Evolutionary conservation across 2,888 invertebrate genomes (phyloP).

Genomic region (Cerastis rubricosa): DNA sequence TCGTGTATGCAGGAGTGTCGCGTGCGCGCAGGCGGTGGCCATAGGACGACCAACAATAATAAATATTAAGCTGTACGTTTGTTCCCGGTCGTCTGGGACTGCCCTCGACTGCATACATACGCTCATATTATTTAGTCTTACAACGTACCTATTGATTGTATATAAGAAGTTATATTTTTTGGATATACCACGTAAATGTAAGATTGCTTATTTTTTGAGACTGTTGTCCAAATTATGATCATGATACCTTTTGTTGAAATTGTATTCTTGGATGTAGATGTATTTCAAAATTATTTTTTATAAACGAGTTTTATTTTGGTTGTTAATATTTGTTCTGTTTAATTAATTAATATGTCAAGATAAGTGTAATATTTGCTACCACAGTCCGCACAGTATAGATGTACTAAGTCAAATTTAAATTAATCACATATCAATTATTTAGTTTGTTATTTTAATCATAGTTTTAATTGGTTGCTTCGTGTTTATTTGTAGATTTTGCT

Average conservation of each 20-base stretch:
- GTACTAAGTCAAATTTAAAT: conserved; percentile 86
- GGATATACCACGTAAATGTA: conserved; percentile 81
- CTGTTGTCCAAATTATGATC: conserved; percentile 87
- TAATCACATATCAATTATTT: conserved; percentile 88
- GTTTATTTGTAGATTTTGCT: conserved; percentile 87
- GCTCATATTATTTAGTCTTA: conserved; percentile 41
- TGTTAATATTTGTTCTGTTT: conserved; percentile 78
- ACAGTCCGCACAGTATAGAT: conserved; percentile 80
- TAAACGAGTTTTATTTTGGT: conserved; percentile 83
- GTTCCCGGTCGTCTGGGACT: conserved; percentile 13
- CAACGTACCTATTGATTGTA: conserved; percentile 73
- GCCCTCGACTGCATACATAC: conserved; percentile 8
- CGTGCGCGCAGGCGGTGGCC: conserved; percentile 16
- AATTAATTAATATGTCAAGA: conserved; percentile 70
- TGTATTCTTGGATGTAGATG: conserved; percentile 77
- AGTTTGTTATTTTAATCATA: conserved; percentile 87
- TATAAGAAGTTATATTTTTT: conserved; percentile 87
- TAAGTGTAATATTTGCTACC: conserved; percentile 68
- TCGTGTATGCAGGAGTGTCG: background rate
- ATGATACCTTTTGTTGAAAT: conserved; percentile 82
- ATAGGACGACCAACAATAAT: conserved; percentile 26
- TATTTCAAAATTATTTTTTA: conserved; percentile 87
- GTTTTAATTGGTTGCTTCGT: conserved; percentile 88
- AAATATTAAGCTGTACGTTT: conserved; percentile 14
- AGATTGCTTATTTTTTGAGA: conserved; percentile 88